phyloP scores from a whole-genome alignment of 2,797 vertebrate genomes.

The Oreonectes daqikongensis region DNA sequence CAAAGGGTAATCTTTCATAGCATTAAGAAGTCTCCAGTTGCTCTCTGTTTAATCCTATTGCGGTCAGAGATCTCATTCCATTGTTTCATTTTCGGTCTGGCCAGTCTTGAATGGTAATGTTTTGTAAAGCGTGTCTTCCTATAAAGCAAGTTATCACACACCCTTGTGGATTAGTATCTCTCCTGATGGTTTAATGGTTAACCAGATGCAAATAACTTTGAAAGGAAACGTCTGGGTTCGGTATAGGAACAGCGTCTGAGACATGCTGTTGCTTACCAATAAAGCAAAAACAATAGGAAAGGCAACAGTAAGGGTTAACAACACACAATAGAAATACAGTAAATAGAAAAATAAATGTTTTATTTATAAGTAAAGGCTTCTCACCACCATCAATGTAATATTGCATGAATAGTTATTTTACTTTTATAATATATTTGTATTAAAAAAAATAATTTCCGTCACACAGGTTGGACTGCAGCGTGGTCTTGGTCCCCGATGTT shows the following conservation, averaged over 20 bases:
- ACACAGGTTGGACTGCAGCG: constrained; percentile 83
- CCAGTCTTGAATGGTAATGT: background rate
- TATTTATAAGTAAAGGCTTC: too few species aligned
- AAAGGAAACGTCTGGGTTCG: background rate
- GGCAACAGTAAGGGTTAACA: background rate
- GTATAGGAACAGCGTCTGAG: too few species aligned
- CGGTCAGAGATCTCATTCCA: background rate
- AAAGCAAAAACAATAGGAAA: background rate
- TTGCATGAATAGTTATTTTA: background rate
- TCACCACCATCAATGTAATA: background rate
- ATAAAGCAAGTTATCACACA: constrained; percentile 8
- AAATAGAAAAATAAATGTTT: background rate
- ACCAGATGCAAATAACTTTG: background rate
- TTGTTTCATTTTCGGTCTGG: background rate
- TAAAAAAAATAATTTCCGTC: too few species aligned
- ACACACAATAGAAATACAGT: background rate
- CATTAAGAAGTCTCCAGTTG: background rate
- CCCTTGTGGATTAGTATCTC: background rate
- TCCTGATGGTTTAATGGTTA: constrained; percentile 5
- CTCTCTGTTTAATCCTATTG: background rate
- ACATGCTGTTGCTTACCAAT: too few species aligned
- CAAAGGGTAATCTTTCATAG: background rate
- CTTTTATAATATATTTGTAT: constrained; percentile 19
- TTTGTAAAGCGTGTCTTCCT: background rate
- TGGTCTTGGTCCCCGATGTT: constrained; percentile 72